Evolutionary conservation across 1,140 invertebrate genomes (phyloP).

Genomic region (Akabosia matsudoensis): DNA sequence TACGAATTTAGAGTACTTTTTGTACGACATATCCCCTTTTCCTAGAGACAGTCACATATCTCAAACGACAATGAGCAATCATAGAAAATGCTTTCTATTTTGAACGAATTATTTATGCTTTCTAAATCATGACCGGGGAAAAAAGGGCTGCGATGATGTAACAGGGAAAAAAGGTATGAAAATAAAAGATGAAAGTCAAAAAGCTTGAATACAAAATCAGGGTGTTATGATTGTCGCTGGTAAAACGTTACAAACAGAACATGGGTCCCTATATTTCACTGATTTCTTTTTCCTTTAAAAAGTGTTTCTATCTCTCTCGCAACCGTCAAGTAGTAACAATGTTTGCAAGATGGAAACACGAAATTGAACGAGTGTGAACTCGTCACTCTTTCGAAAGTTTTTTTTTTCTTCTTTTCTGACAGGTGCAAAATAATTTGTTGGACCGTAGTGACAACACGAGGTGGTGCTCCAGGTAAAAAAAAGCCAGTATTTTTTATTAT

Average conservation of each 20-base stretch:
- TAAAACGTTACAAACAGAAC: too few species aligned
- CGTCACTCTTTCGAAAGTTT: background rate
- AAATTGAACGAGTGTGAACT: background rate
- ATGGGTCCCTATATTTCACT: too few species aligned
- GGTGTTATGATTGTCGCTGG: too few species aligned
- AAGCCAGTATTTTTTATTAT: too few species aligned
- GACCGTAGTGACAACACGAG: background rate
- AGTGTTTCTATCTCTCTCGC: too few species aligned
- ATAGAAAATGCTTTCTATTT: background rate
- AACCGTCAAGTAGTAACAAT: too few species aligned
- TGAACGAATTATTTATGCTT: background rate
- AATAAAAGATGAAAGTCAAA: background rate
- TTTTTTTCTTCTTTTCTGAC: too few species aligned
- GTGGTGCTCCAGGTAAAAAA: background rate
- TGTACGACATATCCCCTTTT: too few species aligned
- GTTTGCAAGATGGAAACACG: background rate
- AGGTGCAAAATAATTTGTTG: constrained; percentile 17
- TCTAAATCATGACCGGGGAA: background rate
- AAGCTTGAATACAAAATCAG: background rate
- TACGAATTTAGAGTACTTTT: too few species aligned
- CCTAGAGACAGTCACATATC: background rate
- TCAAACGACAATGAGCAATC: background rate
- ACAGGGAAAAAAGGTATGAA: background rate
- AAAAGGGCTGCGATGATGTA: too few species aligned
- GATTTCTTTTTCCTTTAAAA: too few species aligned